Evolutionary conservation across 2,888 invertebrate genomes (phyloP), one percentile per base, ranked within the genome.

Genomic region (Thereva nobilitata): DNA sequence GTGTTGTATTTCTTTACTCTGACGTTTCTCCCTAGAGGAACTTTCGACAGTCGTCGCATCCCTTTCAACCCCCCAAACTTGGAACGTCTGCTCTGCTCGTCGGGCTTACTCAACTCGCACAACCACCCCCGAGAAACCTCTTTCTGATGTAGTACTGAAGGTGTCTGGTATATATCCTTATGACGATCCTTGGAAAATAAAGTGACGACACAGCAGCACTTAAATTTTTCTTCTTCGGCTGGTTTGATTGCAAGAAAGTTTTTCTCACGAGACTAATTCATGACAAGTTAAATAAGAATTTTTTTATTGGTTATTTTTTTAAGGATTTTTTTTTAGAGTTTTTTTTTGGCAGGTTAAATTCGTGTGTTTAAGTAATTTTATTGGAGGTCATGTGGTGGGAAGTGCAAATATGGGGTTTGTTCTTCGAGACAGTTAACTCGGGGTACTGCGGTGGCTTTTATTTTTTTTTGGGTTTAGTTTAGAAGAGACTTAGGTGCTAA

Each of bases 181-280:
- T 61, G 61, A 61, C 61, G 61, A 50, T 49, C 23, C 49, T 61
- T 49, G 50, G 64, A 64, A 53, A 64, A 50, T 64, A 64, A 64
- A 64, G 53, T 64, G 64, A 64, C 52, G 64, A 64, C 64, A 64
- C 64, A 64, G 64, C 64, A 64, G 64, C 64, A 64, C 64, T 64
- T 64, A 64, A 64, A 64, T 64, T 64, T 64, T 64, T 23, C 23
- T 53, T 64, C 42, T 42, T 53, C 64, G 64, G 64, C 64, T 64
- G 64, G 23, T 23, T 64, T 64, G 64, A 64, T 64, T 64, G 64
- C 64, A 53, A 64, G 53, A 64, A 64, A 53, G 64, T 64, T 64
- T 64, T 64, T 64, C 64, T 50, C 64, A 53, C 53, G 64, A 53
- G 64, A 64, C 64, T 64, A 64, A 64, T 64, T 64, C 64, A 52